These are phyloP conservation scores for Orchesellides sinensis DNA, from an alignment of 2,888 invertebrate species.

Conservation along the genomic window DNA sequence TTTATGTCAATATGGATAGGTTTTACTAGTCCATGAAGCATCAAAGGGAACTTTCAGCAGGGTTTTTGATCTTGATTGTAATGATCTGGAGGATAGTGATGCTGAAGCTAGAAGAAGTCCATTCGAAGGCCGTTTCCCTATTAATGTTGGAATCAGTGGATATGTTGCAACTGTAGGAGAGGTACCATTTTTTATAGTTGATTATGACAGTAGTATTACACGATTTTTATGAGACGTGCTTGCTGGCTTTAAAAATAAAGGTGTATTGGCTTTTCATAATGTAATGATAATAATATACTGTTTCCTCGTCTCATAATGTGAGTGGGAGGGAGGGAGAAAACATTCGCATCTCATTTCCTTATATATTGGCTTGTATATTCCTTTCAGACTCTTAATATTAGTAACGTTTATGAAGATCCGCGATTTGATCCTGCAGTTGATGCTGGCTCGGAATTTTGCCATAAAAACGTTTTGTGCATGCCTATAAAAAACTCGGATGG, in stretches of 20 bases:
- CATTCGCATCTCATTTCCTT: background rate
- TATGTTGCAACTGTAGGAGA: conserved; percentile 97
- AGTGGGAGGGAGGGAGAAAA: too few relatives aligned
- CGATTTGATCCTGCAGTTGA: conserved; percentile 93
- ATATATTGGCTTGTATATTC: conserved; percentile 32
- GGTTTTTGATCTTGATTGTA: conserved; percentile 95
- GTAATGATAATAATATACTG: background rate
- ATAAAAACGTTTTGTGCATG: conserved; percentile 95
- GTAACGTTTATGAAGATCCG: conserved; percentile 91
- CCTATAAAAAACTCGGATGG: conserved; percentile 95
- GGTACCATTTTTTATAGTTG: conserved; percentile 80
- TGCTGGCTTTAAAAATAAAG: background rate
- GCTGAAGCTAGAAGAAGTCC: conserved; percentile 88
- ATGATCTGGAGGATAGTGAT: conserved; percentile 89
- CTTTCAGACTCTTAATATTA: conserved; percentile 91
- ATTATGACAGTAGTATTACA: too few relatives aligned
- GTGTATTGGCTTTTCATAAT: too few relatives aligned
- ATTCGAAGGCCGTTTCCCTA: conserved; percentile 94
- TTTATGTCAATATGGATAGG: conserved; percentile 78
- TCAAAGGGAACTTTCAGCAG: conserved; percentile 95
- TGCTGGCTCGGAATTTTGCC: conserved; percentile 88
- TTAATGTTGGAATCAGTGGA: conserved; percentile 96
- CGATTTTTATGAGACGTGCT: background rate
- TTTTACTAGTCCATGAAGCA: conserved; percentile 92
- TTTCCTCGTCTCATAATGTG: background rate